Conservation (phyloP, 2,888 invertebrate genomes). For the Hydroisotoma schaefferi region DNA sequence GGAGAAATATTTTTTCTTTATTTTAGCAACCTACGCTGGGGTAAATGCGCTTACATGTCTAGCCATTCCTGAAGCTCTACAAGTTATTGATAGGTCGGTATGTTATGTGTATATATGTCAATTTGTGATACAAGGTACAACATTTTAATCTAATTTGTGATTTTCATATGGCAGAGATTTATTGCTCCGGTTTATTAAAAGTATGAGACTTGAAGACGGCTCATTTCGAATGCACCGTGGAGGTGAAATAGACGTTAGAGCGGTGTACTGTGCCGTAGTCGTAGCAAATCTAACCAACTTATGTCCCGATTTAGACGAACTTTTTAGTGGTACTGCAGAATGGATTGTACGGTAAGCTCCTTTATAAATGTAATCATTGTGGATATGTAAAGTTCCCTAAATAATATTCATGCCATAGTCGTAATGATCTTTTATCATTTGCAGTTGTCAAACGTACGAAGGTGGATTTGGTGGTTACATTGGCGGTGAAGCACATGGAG, state of each 20-base stretch:
- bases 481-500: slow-evolving; percentile 97
- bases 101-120: neutral
- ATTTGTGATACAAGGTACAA: too few species aligned
- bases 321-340: slow-evolving; percentile 82
- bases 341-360: slow-evolving; percentile 71
- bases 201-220: slow-evolving; percentile 77
- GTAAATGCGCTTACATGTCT: slow-evolving; percentile 88
- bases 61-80: slow-evolving; percentile 79
- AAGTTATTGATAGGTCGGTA: slow-evolving; percentile 73
- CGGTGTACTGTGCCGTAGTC: slow-evolving; percentile 93
- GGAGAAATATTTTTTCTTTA: neutral
- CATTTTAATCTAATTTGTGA: too few species aligned
- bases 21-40: slow-evolving; percentile 85
- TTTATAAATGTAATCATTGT: neutral
- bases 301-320: slow-evolving; percentile 61
- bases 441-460: slow-evolving; percentile 94
- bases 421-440: too few species aligned
- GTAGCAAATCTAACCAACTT: slow-evolving; percentile 79
- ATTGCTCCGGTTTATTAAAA: slow-evolving; percentile 72
- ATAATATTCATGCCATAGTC: too few species aligned
- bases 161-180: slow-evolving; percentile 60
- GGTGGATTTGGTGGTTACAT: slow-evolving; percentile 95
- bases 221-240: slow-evolving; percentile 85
- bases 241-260: slow-evolving; percentile 91
- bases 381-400: too few species aligned